phyloP scores from a whole-genome alignment of 1,140 invertebrate species.

The Oreohelix idahoensis region DNA sequence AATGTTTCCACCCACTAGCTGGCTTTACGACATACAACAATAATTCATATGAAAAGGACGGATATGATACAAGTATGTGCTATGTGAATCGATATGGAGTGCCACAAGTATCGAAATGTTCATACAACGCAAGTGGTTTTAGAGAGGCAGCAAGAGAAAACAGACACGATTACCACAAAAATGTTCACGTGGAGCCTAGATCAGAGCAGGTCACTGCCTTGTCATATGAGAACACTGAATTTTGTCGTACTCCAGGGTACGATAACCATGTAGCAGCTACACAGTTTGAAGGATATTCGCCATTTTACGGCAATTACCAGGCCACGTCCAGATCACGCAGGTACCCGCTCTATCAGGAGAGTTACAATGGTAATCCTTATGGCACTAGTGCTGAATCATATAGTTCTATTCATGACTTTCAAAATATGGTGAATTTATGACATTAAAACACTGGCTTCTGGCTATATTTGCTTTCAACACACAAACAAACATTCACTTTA shows the following conservation, averaged over 20 bases:
- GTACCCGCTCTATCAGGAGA: not conserved
- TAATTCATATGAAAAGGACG: not conserved
- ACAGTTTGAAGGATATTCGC: not conserved
- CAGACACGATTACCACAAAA: not conserved
- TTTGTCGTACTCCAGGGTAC: not conserved
- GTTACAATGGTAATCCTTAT: not conserved
- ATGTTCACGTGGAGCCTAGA: not conserved
- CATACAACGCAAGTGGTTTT: not conserved
- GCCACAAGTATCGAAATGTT: not conserved
- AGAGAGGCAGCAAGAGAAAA: not conserved
- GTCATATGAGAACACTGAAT: not conserved
- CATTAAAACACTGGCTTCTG: not conserved
- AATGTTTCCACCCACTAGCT: not conserved
- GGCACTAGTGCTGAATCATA: not conserved
- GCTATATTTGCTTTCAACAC: too few relatives aligned
- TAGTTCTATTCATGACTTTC: slow-evolving; percentile 2
- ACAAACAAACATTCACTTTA: too few relatives aligned
- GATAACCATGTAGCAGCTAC: not conserved
- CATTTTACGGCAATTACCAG: not conserved
- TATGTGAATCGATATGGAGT: not conserved
- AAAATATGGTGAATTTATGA: slow-evolving; percentile 6
- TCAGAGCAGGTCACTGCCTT: not conserved
- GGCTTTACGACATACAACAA: not conserved
- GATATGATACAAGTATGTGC: not conserved
- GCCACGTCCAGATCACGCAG: not conserved